A percentile compares a stretch with the other conserved stretches of the same genome.
phyloP scores from a whole-genome alignment of 1,140 invertebrate species.

The Leguminivora glycinivorella region DNA sequence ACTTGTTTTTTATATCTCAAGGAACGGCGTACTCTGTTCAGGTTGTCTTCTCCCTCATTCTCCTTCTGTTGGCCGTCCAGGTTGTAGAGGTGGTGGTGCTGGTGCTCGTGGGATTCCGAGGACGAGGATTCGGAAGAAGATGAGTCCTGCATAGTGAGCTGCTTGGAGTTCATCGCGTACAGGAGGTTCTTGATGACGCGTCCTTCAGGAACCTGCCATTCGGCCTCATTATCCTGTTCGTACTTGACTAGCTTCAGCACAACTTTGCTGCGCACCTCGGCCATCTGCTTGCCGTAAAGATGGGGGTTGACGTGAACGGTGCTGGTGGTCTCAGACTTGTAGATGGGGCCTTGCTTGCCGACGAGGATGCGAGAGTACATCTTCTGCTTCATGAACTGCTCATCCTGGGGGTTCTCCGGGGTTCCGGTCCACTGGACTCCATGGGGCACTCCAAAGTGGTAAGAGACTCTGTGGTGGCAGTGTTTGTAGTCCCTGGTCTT shows the following conservation, averaged over 20 bases:
- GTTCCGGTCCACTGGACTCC: constrained; percentile 78
- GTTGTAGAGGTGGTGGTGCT: constrained; percentile 45
- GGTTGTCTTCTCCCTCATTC: constrained; percentile 28
- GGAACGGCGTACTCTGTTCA: constrained; percentile 46
- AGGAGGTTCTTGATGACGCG: constrained; percentile 79
- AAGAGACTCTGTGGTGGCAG: constrained; percentile 80
- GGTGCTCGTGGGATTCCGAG: constrained; percentile 54
- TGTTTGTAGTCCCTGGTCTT: constrained; percentile 84
- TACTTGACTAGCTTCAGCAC: constrained; percentile 77
- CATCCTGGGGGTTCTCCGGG: constrained; percentile 72
- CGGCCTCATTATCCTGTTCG: constrained; percentile 51
- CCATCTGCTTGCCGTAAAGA: constrained; percentile 76
- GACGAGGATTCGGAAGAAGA: constrained; percentile 48
- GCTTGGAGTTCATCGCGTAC: constrained; percentile 70
- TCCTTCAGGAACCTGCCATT: constrained; percentile 55
- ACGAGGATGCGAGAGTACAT: constrained; percentile 79
- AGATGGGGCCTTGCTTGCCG: constrained; percentile 80
- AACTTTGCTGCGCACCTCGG: constrained; percentile 81
- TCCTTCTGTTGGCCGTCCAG: constrained; percentile 27
- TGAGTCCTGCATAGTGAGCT: constrained; percentile 49
- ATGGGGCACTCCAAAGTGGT: constrained; percentile 81
- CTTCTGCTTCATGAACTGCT: constrained; percentile 80
- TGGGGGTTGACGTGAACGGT: constrained; percentile 79
- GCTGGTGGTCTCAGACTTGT: constrained; percentile 81
- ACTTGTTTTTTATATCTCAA: constrained; percentile 38